Evolutionary conservation across 2,113 vertebrate species (phyloP), one percentile per base, ranked within the genome.

Genomic region (Tyto alba): DNA sequence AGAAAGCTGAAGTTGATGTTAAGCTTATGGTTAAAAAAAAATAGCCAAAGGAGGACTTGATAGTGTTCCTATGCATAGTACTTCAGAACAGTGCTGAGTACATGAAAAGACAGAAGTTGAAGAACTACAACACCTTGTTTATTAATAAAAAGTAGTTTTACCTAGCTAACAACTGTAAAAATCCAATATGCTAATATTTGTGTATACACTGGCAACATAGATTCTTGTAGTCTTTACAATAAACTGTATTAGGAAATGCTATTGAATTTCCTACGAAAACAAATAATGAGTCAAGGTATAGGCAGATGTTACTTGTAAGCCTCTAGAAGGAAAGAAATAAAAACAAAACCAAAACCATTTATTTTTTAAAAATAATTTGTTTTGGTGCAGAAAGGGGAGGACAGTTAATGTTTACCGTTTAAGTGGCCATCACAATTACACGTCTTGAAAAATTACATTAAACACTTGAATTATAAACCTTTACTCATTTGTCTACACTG

Each of bases 371-470:
- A 82, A 60, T 32, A 68, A 36, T 34, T 83, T 84, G 23, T 74
- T 94, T 87, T 91, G 77, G 26, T 55, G 29, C 77, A 87, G 81
- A 77, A 87, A 91, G 36, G 27, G 43, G 34, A 85, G 53, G 77
- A 69, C 3, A 64, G 55, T 53, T 66, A 56, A 43, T 36, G 9
- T 76, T 86, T 68, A 18, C 43, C 32, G 43, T 55, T 53, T 62
- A 86, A 79, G 20, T 29, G 52, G 40, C 41, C 47, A 40, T 27
- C 50, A 53, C 38, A 82, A 88, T 75, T 62, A 55, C 29, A 55
- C 5, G 53, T 74, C 25, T 69, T 82, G 73, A 76, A 85, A 93
- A 67, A 89, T 55, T 40, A 64, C 57, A 73, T 16, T 0, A 15
- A 72, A 75, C 63, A 10, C 57, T 79, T 68, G 20, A 43, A 68